A percentile compares a stretch with the other conserved stretches of the same genome.
phyloP scores from a whole-genome alignment of 2,888 invertebrate genomes.

The Julus scanicus region DNA sequence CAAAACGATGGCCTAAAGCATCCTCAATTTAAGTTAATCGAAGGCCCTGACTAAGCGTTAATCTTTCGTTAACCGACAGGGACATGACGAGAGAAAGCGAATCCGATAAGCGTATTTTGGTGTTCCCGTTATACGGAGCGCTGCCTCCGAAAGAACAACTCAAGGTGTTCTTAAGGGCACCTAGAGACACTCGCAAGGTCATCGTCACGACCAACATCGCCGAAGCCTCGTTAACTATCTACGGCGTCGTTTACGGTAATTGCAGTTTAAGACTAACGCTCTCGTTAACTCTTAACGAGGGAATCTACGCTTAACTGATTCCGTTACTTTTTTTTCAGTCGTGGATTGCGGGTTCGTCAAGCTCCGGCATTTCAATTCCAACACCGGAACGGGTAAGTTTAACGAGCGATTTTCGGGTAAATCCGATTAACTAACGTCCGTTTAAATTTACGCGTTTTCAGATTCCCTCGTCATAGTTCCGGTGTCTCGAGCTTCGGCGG shows the following conservation, averaged over 20 bases:
- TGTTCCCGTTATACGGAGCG: slow-evolving; percentile 93
- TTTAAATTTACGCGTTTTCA: background rate
- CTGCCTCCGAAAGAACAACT: slow-evolving; percentile 87
- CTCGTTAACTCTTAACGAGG: background rate
- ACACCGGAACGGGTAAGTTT: slow-evolving; percentile 74
- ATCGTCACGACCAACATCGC: slow-evolving; percentile 96
- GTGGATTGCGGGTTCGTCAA: slow-evolving; percentile 97
- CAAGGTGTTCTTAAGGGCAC: slow-evolving; percentile 80
- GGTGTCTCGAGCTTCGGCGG: slow-evolving; percentile 87
- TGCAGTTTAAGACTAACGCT: no score
- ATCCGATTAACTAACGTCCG: slow-evolving; percentile 24
- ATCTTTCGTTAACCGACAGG: no score
- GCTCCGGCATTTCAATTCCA: slow-evolving; percentile 86
- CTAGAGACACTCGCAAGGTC: slow-evolving; percentile 82
- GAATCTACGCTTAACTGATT: background rate
- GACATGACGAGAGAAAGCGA: background rate
- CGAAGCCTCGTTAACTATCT: slow-evolving; percentile 95
- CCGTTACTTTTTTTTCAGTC: slow-evolving; percentile 71
- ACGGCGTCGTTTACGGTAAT: slow-evolving; percentile 88
- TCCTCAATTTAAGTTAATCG: no score
- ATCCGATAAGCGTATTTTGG: slow-evolving; percentile 60
- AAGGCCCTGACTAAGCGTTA: no score
- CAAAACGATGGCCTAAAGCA: no score
- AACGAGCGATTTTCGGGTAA: background rate
- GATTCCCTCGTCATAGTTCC: slow-evolving; percentile 79